phyloP scores from a whole-genome alignment of 2,888 invertebrate species.

The Nyleta sp. region DNA sequence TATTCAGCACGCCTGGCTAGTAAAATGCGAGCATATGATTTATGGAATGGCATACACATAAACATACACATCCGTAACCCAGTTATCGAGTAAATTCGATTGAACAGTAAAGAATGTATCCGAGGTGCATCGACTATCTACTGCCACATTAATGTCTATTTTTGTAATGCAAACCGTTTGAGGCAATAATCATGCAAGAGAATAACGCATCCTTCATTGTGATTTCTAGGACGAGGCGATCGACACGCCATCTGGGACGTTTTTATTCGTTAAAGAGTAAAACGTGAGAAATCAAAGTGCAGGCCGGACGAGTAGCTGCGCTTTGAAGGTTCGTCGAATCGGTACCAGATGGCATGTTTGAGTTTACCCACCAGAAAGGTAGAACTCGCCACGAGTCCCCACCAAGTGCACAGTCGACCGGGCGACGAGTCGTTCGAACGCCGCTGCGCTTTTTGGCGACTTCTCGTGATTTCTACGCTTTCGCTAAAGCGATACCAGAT shows the following conservation, averaged over 20 bases:
- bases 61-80: too few species aligned
- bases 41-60: too few species aligned
- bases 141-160: too few species aligned
- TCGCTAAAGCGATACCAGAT: constrained; percentile 18
- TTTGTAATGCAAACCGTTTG: background rate
- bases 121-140: background rate
- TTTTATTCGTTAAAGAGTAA: constrained; percentile 14
- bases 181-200: background rate
- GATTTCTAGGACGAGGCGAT: constrained; percentile 29
- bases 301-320: background rate
- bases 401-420: background rate
- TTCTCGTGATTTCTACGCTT: constrained; percentile 3
- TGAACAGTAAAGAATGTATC: constrained; percentile 1
- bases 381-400: constrained; percentile 17
- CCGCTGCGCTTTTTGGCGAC: too few species aligned
- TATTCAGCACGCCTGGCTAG: background rate
- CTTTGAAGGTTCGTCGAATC: too few species aligned
- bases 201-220: constrained; percentile 7
- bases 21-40: too few species aligned
- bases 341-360: constrained; percentile 29
- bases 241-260: constrained; percentile 27
- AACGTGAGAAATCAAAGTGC: constrained; percentile 12
- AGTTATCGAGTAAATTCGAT: too few species aligned
- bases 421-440: too few species aligned
- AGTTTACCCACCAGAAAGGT: constrained; percentile 8